These are phyloP conservation scores for Drosophila prosaltans DNA, from an alignment of 1,140 invertebrate species.

Conservation along the genomic window DNA sequence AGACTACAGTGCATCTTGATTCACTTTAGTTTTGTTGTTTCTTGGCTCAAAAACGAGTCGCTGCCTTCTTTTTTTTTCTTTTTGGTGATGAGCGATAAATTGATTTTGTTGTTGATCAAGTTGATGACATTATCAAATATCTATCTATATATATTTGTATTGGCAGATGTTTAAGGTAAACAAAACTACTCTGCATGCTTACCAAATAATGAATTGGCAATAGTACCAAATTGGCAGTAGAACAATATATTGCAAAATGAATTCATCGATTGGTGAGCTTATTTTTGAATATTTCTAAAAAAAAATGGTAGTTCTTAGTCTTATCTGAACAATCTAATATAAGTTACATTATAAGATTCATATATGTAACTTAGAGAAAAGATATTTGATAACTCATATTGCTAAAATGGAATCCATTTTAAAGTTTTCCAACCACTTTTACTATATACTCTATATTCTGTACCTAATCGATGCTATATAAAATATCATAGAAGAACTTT, in stretches of 20 bases:
- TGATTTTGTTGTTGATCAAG: slow-evolving; percentile 47
- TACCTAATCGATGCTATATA: too few species aligned
- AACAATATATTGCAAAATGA: neutral
- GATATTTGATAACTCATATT: too few species aligned
- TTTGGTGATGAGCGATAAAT: slow-evolving; percentile 38
- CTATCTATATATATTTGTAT: neutral
- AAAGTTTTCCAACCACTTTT: too few species aligned
- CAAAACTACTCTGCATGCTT: neutral
- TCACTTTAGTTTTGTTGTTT: neutral
- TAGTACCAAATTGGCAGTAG: neutral
- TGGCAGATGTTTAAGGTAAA: slow-evolving; percentile 4
- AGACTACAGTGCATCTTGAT: slow-evolving; percentile 11
- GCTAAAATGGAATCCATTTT: too few species aligned
- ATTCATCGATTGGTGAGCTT: too few species aligned
- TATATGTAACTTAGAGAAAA: too few species aligned
- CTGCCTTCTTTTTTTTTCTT: neutral
- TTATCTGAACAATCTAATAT: too few species aligned
- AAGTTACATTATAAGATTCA: too few species aligned
- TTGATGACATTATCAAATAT: slow-evolving; percentile 43
- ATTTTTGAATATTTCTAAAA: too few species aligned
- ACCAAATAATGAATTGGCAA: neutral
- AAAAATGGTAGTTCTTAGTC: too few species aligned
- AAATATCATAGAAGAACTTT: too few species aligned
- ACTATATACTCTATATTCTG: too few species aligned
- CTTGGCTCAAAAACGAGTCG: neutral